A percentile compares a stretch with the other conserved stretches of the same genome.
phyloP scores from a whole-genome alignment of 2,888 invertebrate species.

The Habroteleia sp. region DNA sequence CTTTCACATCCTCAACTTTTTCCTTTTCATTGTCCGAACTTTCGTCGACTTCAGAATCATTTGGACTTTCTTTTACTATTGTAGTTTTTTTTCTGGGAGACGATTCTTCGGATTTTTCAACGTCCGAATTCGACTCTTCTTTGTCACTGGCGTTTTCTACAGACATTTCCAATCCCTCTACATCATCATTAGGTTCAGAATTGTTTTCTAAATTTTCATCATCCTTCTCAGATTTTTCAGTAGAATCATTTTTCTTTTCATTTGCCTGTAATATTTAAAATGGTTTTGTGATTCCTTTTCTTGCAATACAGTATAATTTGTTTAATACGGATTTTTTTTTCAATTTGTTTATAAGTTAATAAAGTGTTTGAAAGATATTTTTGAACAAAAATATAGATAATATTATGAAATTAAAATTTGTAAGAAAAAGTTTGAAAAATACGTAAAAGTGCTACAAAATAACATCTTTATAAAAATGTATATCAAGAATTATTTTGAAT shows the following conservation, averaged over 20 bases:
- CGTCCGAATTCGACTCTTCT: slow-evolving; percentile 71
- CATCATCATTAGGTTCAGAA: slow-evolving; percentile 18
- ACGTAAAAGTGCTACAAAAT: too few species aligned
- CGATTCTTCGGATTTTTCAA: slow-evolving; percentile 66
- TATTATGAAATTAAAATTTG: too few species aligned
- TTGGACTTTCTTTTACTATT: slow-evolving; percentile 75
- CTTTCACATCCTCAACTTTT: slow-evolving; percentile 28
- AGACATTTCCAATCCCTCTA: slow-evolving; percentile 72
- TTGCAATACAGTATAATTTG: not conserved
- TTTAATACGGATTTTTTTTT: too few species aligned
- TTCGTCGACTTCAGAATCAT: slow-evolving; percentile 77
- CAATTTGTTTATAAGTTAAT: too few species aligned
- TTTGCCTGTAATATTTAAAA: slow-evolving; percentile 17
- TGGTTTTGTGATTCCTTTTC: slow-evolving; percentile 40
- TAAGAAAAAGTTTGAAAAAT: too few species aligned
- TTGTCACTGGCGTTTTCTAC: slow-evolving; percentile 79
- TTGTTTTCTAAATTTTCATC: not conserved
- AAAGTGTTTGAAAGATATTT: too few species aligned
- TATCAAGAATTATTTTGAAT: too few species aligned
- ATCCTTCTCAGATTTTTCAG: slow-evolving; percentile 19
- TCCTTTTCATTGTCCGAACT: slow-evolving; percentile 67
- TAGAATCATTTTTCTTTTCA: slow-evolving; percentile 28
- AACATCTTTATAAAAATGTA: too few species aligned
- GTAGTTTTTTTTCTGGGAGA: slow-evolving; percentile 73
- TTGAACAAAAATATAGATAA: too few species aligned